Evolutionary conservation across 2,113 vertebrate genomes (phyloP).

Genomic region (Vidua macroura): DNA sequence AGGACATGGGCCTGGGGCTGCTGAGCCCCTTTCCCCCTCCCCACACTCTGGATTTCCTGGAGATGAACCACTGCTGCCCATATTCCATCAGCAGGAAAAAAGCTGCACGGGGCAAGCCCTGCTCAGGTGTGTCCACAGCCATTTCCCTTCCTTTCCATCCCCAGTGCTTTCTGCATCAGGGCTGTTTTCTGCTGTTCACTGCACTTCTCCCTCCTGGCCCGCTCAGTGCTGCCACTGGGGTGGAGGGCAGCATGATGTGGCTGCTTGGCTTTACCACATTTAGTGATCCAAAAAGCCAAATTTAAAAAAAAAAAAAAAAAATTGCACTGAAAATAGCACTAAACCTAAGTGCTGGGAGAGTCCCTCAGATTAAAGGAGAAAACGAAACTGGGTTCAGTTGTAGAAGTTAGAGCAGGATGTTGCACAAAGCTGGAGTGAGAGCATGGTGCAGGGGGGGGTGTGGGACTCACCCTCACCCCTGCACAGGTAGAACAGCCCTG

Average conservation of each 20-base stretch:
- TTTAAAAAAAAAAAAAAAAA: too few species aligned
- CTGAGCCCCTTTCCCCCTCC: not conserved
- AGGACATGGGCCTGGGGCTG: not conserved
- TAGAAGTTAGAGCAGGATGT: not conserved
- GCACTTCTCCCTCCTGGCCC: not conserved
- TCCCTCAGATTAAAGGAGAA: not conserved
- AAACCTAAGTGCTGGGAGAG: not conserved
- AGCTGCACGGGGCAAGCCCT: not conserved
- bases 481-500: not conserved
- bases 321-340: not conserved
- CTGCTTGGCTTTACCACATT: not conserved
- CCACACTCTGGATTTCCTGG: not conserved
- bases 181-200: not conserved
- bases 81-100: not conserved
- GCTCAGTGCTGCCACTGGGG: not conserved
- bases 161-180: not conserved
- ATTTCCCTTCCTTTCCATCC: not conserved
- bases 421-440: not conserved
- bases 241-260: too few species aligned
- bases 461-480: not conserved
- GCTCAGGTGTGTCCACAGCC: not conserved
- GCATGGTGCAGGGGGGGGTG: rapidly evolving
- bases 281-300: not conserved
- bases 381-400: rapidly evolving
- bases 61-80: rapidly evolving